These are phyloP conservation scores for Oithona nana DNA, from an alignment of 2,888 invertebrate genomes.

Conservation along the genomic window DNA sequence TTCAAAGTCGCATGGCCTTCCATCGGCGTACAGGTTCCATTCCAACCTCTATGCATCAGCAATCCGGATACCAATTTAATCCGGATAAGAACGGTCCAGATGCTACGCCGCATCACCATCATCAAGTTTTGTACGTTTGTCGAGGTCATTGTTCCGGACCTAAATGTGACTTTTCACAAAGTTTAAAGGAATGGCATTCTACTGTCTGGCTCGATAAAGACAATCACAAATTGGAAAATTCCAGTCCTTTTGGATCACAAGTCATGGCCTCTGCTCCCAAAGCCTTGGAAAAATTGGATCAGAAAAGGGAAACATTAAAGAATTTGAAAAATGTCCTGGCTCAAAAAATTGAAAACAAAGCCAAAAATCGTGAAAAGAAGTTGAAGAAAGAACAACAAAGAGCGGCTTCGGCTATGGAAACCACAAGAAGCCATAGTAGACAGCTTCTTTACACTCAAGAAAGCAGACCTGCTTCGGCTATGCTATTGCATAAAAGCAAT, in stretches of 20 bases:
- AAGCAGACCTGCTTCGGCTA: no score
- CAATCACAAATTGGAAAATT: not conserved
- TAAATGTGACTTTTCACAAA: constrained; percentile 3
- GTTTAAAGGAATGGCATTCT: constrained; percentile 6
- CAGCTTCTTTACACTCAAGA: no score
- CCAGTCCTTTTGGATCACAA: not conserved
- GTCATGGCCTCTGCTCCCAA: not conserved
- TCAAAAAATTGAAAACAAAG: not conserved
- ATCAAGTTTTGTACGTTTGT: constrained; percentile 11
- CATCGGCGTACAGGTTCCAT: not conserved
- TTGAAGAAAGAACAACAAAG: not conserved
- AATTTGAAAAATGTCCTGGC: not conserved
- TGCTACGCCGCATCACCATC: not conserved
- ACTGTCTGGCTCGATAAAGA: not conserved
- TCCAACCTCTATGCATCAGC: not conserved
- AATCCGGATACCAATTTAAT: not conserved
- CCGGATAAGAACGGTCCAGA: not conserved
- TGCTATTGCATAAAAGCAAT: no score
- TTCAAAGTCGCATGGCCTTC: not conserved
- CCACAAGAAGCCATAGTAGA: not conserved
- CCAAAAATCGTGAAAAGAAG: not conserved
- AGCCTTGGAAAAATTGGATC: not conserved
- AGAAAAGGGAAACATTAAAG: not conserved
- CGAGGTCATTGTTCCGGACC: constrained; percentile 10
- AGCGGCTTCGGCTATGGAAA: not conserved